These are phyloP conservation scores for Asteroscopus sphinx DNA, from an alignment of 2,888 invertebrate genomes.

Conservation along the genomic window DNA sequence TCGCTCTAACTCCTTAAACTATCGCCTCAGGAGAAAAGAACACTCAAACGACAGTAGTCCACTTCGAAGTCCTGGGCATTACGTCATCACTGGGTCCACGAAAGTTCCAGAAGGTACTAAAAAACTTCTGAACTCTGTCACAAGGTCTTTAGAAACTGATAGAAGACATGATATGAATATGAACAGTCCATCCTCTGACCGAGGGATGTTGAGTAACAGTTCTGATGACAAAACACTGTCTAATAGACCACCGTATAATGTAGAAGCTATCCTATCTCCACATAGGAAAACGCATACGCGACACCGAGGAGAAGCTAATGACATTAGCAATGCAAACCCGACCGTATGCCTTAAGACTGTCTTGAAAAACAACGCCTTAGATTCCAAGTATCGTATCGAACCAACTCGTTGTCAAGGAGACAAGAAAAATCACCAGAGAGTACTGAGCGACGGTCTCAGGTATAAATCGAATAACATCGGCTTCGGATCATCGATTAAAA, in stretches of 20 bases:
- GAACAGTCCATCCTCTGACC: constrained; percentile 83
- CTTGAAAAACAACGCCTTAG: constrained; percentile 83
- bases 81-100: constrained; percentile 84
- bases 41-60: constrained; percentile 82
- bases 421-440: constrained; percentile 65
- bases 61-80: constrained; percentile 83
- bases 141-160: constrained; percentile 82
- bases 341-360: constrained; percentile 81
- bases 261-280: constrained; percentile 78
- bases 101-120: constrained; percentile 78
- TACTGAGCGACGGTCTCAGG: constrained; percentile 70
- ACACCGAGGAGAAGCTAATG: constrained; percentile 85
- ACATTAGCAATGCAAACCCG: constrained; percentile 77
- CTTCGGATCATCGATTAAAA: constrained; percentile 87
- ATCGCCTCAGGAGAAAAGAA: constrained; percentile 81
- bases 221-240: constrained; percentile 86
- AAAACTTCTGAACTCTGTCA: constrained; percentile 76
- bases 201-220: constrained; percentile 79
- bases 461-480: constrained; percentile 66
- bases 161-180: constrained; percentile 76
- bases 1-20: constrained; percentile 86
- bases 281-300: constrained; percentile 88
- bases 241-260: constrained; percentile 78
- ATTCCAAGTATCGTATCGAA: constrained; percentile 81
- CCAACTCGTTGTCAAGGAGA: constrained; percentile 83